A percentile compares a stretch with the other conserved stretches of the same genome.
Evolutionary conservation across 1,140 invertebrate species (phyloP).

Genomic region (Arctopsyche grandis): DNA sequence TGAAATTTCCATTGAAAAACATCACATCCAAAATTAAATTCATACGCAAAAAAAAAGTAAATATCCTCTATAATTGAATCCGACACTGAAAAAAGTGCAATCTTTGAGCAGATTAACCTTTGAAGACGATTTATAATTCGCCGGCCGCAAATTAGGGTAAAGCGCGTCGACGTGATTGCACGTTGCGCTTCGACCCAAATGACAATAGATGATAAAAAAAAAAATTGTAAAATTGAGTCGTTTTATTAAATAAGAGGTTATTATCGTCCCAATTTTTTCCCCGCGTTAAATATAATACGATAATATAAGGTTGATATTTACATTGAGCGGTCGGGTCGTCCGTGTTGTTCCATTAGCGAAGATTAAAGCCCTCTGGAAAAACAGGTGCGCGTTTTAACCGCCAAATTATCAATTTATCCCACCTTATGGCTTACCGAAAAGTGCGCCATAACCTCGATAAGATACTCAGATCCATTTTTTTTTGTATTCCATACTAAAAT

Average conservation of each 20-base stretch:
- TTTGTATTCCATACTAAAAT: no score
- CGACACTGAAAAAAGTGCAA: no score
- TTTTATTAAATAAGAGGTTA: conserved; percentile 15
- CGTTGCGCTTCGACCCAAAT: neutral
- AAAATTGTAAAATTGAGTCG: neutral
- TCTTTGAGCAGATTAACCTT: no score
- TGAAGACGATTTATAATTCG: no score
- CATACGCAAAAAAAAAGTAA: no score
- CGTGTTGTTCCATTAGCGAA: conserved; percentile 8
- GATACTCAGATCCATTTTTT: no score
- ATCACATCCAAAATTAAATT: no score
- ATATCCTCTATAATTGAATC: no score
- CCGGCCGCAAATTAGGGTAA: conserved; percentile 11
- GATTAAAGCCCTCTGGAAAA: neutral
- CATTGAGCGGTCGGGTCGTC: neutral
- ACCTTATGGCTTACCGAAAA: neutral
- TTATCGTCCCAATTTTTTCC: neutral
- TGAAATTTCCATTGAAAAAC: no score
- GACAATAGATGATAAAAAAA: neutral
- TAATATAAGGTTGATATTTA: neutral
- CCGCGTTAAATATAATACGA: neutral
- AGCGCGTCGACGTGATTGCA: conserved; percentile 1
- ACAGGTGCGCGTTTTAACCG: conserved; percentile 18
- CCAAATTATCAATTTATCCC: conserved; percentile 19
- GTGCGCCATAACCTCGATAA: neutral